Base-by-base conservation (phyloP, 1,140 invertebrate species). In the Drosophila lacertosa region DNA sequence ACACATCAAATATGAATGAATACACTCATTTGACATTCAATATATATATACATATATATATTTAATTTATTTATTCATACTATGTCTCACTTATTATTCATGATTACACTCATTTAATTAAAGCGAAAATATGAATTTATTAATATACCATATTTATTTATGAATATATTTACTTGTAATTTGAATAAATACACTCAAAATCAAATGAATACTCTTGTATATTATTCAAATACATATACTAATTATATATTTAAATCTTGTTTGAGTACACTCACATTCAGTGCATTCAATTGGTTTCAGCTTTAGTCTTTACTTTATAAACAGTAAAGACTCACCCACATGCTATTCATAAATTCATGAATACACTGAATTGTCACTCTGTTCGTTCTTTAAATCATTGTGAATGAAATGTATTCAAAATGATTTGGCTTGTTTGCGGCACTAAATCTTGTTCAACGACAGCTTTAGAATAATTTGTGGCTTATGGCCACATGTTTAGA, bases 361-460 rank as follows among this genome's bases (percentile, higher is more conserved):
- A 29, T 29, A 29, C 26, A 29, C 26, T 29, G 6, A 26, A 6
- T 24, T 24, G 1, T 4, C 22, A 2, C 2, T 24, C 0, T 24
- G 4, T 4, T 24, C 3, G 1, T 24, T 24, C 3, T 26, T 29
- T 29, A 29, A 29, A 29, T 47, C 15, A 57, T 20, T 29, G n/a
- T 50, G 47, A 50, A 33, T 47, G 44, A 37, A 37, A 53, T 51
- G 15, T 33, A 35, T 51, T 53, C 32, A 35, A n/a, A 50, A n/a
- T n/a, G 15, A 50, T 50, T 33, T 37, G 4, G 53, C 20, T 39
- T 26, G 50, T 40, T 69, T 54, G 59, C 24, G 24, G 22, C n/a
- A 24, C 11, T 64, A 64, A 64, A 69, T 57, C 45, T 40, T 16
- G 3, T 4, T 24, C 58, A 58, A 29, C 50, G 53, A 48, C 50